Evolutionary conservation across 1,140 invertebrate genomes (phyloP).

Genomic region (Elysia chlorotica): DNA sequence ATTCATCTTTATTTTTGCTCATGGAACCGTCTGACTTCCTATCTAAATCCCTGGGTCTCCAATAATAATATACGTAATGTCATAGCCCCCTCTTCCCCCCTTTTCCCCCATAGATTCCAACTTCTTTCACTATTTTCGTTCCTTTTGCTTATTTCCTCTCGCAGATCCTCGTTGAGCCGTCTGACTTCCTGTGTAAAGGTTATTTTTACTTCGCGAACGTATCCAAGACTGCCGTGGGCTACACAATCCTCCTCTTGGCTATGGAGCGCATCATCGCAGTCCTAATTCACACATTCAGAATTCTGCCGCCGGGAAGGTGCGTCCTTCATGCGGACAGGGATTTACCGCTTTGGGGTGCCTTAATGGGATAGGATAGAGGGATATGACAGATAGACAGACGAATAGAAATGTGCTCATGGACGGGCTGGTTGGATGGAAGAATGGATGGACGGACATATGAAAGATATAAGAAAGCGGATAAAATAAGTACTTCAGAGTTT

Average conservation of each 20-base stretch:
- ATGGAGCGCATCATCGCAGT: slow-evolving; percentile 35
- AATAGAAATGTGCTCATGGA: too few species aligned
- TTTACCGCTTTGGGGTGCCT: not conserved
- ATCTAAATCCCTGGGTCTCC: too few species aligned
- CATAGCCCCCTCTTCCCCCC: too few species aligned
- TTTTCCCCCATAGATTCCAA: not conserved
- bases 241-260: slow-evolving; percentile 38
- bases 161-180: slow-evolving; percentile 22
- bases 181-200: slow-evolving; percentile 35
- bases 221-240: slow-evolving; percentile 38
- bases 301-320: slow-evolving; percentile 36
- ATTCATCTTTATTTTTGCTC: too few species aligned
- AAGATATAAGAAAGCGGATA: not conserved
- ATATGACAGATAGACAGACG: too few species aligned
- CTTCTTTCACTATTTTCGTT: not conserved
- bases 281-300: slow-evolving; percentile 25
- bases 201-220: slow-evolving; percentile 37
- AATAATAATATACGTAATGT: too few species aligned
- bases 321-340: not conserved
- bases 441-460: not conserved
- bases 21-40: too few species aligned
- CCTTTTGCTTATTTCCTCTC: not conserved
- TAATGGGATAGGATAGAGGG: too few species aligned
- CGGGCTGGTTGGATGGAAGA: not conserved
- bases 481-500: not conserved